Evolutionary conservation across 2,113 vertebrate species (phyloP).

Genomic region (Acanthochromis polyacanthus): DNA sequence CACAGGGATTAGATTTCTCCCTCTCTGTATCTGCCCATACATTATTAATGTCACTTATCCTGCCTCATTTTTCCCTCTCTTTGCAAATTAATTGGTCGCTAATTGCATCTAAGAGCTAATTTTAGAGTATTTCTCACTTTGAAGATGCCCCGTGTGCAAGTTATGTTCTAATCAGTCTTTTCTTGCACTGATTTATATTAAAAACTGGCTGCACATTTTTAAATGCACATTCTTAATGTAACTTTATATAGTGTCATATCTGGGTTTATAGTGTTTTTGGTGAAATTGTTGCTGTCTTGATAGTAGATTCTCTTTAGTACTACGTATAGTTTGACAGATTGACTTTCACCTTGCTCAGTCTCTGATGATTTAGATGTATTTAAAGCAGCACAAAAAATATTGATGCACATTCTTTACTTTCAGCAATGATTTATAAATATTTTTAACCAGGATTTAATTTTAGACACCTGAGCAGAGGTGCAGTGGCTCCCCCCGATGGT

Average conservation of each 20-base stretch:
- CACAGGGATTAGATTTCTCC: conserved; percentile 50
- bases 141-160: conserved; percentile 12
- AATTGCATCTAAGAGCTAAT: conserved; percentile 61
- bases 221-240: not conserved
- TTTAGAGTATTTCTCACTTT: conserved; percentile 50
- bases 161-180: not conserved
- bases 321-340: not conserved
- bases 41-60: conserved; percentile 68
- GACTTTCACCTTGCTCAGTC: not conserved
- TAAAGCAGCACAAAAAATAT: not conserved
- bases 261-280: conserved; percentile 1
- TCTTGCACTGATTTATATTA: conserved; percentile 21
- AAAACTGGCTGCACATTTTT: not conserved
- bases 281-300: not conserved
- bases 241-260: not conserved
- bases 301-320: not conserved
- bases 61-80: conserved; percentile 43
- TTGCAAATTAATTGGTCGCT: conserved; percentile 67
- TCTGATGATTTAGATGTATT: not conserved
- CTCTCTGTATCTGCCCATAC: conserved; percentile 46
- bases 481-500: conserved; percentile 54
- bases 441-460: conserved; percentile 19
- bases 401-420: not conserved
- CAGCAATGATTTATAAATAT: rapidly evolving
- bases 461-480: conserved; percentile 42